Conservation (phyloP, 2,888 invertebrate genomes). For the Pyrgus malvae region DNA sequence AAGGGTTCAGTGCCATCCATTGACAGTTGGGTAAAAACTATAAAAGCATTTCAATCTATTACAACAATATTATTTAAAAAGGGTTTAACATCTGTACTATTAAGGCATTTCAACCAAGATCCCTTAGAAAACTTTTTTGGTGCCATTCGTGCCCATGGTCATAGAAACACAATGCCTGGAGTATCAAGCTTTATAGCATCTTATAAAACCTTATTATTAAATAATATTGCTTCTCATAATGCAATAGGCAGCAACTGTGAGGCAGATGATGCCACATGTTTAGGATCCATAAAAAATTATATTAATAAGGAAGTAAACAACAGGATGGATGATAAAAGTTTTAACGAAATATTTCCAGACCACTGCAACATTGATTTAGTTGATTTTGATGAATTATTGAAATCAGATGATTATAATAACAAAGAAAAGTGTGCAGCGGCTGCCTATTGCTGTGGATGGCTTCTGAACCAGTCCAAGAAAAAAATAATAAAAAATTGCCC, state of each 20-base stretch:
- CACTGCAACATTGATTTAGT: neutral
- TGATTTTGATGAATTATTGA: neutral
- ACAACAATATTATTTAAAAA: neutral
- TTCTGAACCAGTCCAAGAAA: neutral
- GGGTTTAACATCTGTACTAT: constrained; percentile 20
- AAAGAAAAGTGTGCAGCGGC: neutral
- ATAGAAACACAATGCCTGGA: constrained; percentile 29
- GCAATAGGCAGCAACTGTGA: constrained; percentile 33
- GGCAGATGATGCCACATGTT: constrained; percentile 26
- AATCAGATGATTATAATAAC: neutral
- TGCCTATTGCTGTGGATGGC: neutral
- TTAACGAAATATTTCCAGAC: neutral
- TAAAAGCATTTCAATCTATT: neutral
- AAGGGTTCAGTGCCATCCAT: neutral
- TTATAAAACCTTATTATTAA: constrained; percentile 27
- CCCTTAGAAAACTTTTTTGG: constrained; percentile 33
- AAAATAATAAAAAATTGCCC: neutral
- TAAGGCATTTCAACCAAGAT: constrained; percentile 31
- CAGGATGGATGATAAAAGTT: neutral
- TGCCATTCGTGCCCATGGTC: constrained; percentile 30
- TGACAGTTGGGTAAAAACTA: neutral
- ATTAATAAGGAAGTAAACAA: too few relatives aligned
- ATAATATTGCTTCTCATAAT: constrained; percentile 25
- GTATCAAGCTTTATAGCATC: constrained; percentile 23
- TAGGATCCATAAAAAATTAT: too few relatives aligned